Percentiles rank a stretch among this genome's conserved stretches.
Conservation (phyloP, 2,888 invertebrate genomes). For the Hofmannophila pseudospretella region DNA sequence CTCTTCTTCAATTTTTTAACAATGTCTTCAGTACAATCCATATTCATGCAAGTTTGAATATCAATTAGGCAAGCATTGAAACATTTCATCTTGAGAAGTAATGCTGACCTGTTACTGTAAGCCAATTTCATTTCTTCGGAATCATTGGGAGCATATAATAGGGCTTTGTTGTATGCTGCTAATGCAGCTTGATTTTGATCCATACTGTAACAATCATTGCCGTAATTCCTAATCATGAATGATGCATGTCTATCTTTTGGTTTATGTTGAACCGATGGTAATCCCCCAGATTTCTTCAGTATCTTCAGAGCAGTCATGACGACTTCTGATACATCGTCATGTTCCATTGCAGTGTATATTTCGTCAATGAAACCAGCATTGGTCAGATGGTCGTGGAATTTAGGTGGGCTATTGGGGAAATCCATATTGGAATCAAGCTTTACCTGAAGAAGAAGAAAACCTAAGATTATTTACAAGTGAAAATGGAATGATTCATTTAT, state of each 20-base stretch:
- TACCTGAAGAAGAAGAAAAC: too few relatives aligned
- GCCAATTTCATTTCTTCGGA: slow-evolving; percentile 23
- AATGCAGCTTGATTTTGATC: slow-evolving; percentile 10
- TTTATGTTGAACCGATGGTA: slow-evolving; percentile 3
- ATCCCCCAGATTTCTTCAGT: slow-evolving; percentile 10
- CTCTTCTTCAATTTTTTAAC: slow-evolving; percentile 18
- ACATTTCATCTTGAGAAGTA: slow-evolving; percentile 16
- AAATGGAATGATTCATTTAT: too few relatives aligned
- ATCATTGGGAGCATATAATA: slow-evolving; percentile 22
- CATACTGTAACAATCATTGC: slow-evolving; percentile 13
- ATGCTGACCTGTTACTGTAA: slow-evolving; percentile 28
- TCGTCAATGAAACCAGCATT: neutral
- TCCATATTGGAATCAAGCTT: too few relatives aligned
- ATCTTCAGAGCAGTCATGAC: slow-evolving; percentile 17
- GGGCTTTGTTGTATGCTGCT: slow-evolving; percentile 24
- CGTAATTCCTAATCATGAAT: slow-evolving; percentile 14
- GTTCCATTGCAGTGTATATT: slow-evolving; percentile 19
- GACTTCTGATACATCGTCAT: slow-evolving; percentile 20
- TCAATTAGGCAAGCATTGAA: slow-evolving; percentile 24
- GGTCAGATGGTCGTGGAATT: too few relatives aligned
- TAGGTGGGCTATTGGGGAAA: too few relatives aligned
- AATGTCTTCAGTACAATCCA: slow-evolving; percentile 23
- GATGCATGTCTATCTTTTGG: slow-evolving; percentile 19
- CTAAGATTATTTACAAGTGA: too few relatives aligned
- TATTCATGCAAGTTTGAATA: slow-evolving; percentile 20